These are phyloP conservation scores for Thymallus thymallus DNA, from an alignment of 2,113 vertebrate genomes.

Conservation along the genomic window DNA sequence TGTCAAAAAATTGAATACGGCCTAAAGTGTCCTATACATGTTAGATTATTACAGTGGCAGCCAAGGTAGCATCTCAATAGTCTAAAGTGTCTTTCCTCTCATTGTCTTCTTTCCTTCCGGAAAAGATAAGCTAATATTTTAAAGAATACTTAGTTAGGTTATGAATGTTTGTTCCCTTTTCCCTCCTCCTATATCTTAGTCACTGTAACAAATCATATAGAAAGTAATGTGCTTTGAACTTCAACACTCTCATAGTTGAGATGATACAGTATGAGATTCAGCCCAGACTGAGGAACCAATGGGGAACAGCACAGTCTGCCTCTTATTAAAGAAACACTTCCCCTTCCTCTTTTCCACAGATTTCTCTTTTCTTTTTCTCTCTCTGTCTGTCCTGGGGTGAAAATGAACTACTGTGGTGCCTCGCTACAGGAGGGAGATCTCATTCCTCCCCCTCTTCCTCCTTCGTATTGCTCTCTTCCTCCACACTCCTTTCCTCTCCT, in stretches of 20 bases:
- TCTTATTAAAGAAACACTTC: background rate
- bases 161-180: background rate
- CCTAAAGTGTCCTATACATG: no score
- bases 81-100: no score
- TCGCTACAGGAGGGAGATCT: background rate
- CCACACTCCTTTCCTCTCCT: slow-evolving; percentile 26
- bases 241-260: background rate
- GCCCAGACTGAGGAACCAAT: background rate
- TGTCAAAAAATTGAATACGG: no score
- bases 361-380: slow-evolving; percentile 12
- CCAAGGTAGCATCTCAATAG: no score
- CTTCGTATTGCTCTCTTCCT: slow-evolving; percentile 3
- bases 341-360: background rate
- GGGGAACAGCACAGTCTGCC: background rate
- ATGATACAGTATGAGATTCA: background rate
- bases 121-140: no score
- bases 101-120: no score
- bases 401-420: background rate
- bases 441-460: slow-evolving; percentile 4
- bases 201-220: background rate
- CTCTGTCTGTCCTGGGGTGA: background rate
- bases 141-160: background rate
- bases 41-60: no score
- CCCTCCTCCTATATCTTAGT: background rate
- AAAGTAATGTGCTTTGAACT: background rate